Conservation (phyloP, 2,797 vertebrate species). For the Lithobates sylvaticus region DNA sequence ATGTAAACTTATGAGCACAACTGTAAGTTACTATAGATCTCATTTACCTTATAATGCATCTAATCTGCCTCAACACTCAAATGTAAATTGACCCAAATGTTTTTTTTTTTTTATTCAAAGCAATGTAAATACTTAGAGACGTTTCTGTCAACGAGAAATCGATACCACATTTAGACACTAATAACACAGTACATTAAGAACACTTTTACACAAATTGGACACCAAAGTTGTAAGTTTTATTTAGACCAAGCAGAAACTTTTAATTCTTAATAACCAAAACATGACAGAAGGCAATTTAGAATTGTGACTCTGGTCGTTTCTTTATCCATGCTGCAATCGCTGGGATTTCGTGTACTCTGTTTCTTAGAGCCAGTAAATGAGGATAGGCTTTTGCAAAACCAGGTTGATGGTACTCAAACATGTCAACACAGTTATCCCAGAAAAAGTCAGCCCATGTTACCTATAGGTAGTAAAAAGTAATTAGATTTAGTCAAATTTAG, state of each 20-base stretch:
- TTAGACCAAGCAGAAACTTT: not conserved
- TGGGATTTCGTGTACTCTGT: constrained; percentile 75
- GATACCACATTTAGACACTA: not conserved
- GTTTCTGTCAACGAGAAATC: not conserved
- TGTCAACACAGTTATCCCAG: constrained; percentile 79
- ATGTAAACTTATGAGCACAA: no score
- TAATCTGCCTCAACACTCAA: no score
- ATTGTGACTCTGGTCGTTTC: constrained; percentile 21
- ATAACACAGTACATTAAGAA: not conserved
- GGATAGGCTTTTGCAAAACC: constrained; percentile 70
- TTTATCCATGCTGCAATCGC: constrained; percentile 76
- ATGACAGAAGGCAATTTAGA: not conserved
- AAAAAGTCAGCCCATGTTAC: constrained; percentile 82
- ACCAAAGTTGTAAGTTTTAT: not conserved
- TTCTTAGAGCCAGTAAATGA: constrained; percentile 69
- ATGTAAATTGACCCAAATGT: no score
- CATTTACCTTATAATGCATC: no score
- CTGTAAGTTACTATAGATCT: no score
- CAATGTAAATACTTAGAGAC: not conserved
- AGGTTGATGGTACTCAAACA: constrained; percentile 70
- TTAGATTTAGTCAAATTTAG: not conserved
- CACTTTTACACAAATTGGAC: not conserved
- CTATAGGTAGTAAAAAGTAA: constrained; percentile 59
- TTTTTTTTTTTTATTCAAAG: no score
- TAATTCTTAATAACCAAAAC: not conserved